Evolutionary conservation across 1,140 invertebrate genomes (phyloP).

Genomic region (Prorops nasuta): DNA sequence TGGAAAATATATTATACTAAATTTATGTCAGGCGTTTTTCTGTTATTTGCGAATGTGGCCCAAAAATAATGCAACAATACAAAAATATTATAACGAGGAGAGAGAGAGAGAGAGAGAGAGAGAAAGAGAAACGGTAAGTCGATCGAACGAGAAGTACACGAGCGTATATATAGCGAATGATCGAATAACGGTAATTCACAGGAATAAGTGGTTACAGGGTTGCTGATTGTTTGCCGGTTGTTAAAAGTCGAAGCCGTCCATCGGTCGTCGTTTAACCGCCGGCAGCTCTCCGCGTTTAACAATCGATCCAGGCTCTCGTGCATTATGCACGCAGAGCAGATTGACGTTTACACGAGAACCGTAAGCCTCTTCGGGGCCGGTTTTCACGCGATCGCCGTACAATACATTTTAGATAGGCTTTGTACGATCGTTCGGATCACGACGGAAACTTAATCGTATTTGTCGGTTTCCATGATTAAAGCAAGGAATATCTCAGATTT

Average conservation of each 20-base stretch:
- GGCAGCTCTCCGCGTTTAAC: constrained; percentile 3
- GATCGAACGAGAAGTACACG: too few species aligned
- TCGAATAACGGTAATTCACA: too few species aligned
- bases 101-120: not conserved
- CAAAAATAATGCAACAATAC: too few species aligned
- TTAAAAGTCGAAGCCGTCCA: too few species aligned
- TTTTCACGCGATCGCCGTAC: constrained; percentile 24
- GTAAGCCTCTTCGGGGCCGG: not conserved
- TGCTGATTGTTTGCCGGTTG: too few species aligned
- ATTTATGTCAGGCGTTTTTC: constrained; percentile 37
- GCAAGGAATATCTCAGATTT: too few species aligned
- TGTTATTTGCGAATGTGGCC: too few species aligned
- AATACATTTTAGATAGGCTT: constrained; percentile 8
- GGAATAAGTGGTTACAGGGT: too few species aligned
- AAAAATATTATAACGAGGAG: too few species aligned
- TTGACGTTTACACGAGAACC: constrained; percentile 10
- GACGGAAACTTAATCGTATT: too few species aligned
- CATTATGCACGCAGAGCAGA: constrained; percentile 1
- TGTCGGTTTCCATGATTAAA: too few species aligned
- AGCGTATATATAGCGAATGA: too few species aligned
- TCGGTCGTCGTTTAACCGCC: constrained; percentile 1
- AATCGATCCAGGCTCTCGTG: constrained; percentile 9
- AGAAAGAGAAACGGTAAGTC: not conserved
- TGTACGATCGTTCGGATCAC: not conserved
- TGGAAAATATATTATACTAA: constrained; percentile 59